Percentiles rank a stretch among this genome's conserved stretches.
phyloP scores from a whole-genome alignment of 2,797 vertebrate species.

The Syngnathus rostellatus region DNA sequence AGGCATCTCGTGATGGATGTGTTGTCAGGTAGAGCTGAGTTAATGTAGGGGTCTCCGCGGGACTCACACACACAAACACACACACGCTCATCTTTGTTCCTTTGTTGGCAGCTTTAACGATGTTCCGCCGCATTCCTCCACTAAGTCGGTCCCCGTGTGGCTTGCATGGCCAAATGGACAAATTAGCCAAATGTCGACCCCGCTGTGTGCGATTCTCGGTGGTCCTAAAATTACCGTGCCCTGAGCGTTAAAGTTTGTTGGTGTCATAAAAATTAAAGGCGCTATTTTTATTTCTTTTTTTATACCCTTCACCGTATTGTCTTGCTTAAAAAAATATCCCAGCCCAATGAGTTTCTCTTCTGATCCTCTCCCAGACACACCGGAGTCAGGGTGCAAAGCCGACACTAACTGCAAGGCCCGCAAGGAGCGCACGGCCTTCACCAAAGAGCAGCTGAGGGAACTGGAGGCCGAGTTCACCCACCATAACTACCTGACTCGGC shows the following conservation, averaged over 20 bases:
- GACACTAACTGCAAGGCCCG: conserved; percentile 83
- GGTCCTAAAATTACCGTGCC: not conserved
- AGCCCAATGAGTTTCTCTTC: not conserved
- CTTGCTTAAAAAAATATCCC: not conserved
- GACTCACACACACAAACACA: conserved; percentile 23
- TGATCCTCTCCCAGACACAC: conserved; percentile 69
- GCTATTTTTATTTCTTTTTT: not conserved
- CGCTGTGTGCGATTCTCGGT: not conserved
- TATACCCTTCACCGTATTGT: not conserved
- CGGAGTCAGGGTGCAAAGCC: conserved; percentile 68
- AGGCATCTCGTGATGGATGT: conserved; percentile 11
- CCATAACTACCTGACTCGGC: conserved; percentile 96
- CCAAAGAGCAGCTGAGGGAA: conserved; percentile 92
- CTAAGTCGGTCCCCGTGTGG: conserved; percentile 73
- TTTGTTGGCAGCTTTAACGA: conserved; percentile 72
- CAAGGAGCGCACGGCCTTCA: conserved; percentile 95
- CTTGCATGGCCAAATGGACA: conserved; percentile 42
- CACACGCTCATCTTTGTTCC: conserved; percentile 72
- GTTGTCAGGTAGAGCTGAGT: conserved; percentile 59
- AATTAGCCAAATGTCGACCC: conserved; percentile 21
- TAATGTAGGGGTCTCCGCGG: conserved; percentile 43
- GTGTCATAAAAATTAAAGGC: not conserved
- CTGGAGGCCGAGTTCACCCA: conserved; percentile 95
- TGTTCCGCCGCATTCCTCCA: conserved; percentile 75
- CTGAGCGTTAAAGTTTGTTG: not conserved